Percentiles rank a stretch among this genome's conserved stretches.
Conservation (phyloP, 1,140 invertebrate genomes). For the Grapholita molesta region DNA sequence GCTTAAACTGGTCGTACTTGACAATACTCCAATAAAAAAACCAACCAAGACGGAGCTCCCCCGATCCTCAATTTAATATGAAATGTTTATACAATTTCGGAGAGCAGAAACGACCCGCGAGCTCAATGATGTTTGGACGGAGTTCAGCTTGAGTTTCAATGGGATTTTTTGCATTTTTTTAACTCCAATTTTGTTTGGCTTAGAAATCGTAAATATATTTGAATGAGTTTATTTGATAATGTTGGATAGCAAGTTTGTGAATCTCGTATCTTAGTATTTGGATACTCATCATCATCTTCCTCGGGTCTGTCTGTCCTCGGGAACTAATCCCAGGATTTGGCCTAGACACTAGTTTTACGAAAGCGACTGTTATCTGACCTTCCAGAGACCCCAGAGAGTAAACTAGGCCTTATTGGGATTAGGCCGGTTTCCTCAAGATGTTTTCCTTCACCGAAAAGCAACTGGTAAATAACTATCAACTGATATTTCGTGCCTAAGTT, state of each 20-base stretch:
- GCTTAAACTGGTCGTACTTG: conserved; percentile 6
- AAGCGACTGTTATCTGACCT: no score
- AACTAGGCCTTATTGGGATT: no score
- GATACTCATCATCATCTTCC: not conserved
- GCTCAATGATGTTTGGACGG: not conserved
- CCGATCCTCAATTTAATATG: not conserved
- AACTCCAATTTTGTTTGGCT: conserved; percentile 4
- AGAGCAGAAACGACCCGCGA: not conserved
- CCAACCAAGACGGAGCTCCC: not conserved
- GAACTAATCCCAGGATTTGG: no score
- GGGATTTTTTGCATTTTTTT: conserved; percentile 5
- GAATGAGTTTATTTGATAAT: not conserved
- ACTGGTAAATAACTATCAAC: no score
- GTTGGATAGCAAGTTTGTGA: not conserved
- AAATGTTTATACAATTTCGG: conserved; percentile 7
- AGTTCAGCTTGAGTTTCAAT: conserved; percentile 9
- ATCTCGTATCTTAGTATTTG: not conserved
- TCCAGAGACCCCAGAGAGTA: no score
- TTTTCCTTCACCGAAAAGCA: no score
- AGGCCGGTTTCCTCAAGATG: no score
- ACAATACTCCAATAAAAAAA: conserved; percentile 2
- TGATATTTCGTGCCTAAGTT: no score
- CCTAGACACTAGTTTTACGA: no score
- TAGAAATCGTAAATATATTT: conserved; percentile 6
- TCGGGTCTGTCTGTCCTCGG: not conserved